Percentiles rank a stretch among this genome's conserved stretches.
These are phyloP conservation scores for Yasuhikotakia modesta DNA, from an alignment of 2,797 vertebrate genomes.

Conservation along the genomic window DNA sequence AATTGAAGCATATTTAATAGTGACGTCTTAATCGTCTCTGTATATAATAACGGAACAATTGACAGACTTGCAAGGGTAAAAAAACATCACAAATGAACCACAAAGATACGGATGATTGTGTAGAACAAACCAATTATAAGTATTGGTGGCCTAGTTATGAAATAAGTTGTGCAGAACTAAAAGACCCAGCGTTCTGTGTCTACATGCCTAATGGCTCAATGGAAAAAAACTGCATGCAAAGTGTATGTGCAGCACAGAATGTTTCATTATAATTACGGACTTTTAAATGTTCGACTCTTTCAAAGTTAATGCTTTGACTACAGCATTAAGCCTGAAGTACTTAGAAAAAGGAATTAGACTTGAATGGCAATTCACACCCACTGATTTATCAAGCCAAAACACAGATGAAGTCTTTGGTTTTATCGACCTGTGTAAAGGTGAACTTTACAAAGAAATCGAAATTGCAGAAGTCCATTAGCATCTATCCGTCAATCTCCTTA, in stretches of 20 bases:
- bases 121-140: neutral
- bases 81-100: conserved; percentile 1
- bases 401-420: conserved; percentile 38
- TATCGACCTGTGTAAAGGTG: conserved; percentile 16
- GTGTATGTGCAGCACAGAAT: conserved; percentile 35
- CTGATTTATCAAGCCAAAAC: conserved; percentile 37
- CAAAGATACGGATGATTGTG: neutral
- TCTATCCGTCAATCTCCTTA: neutral
- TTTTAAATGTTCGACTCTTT: conserved; percentile 41
- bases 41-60: conserved; percentile 6
- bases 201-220: conserved; percentile 51
- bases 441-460: conserved; percentile 10
- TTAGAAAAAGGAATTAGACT: conserved; percentile 26
- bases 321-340: conserved; percentile 30
- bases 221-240: conserved; percentile 44
- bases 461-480: conserved; percentile 31
- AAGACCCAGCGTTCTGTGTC: neutral
- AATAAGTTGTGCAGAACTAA: neutral
- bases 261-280: conserved; percentile 41
- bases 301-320: conserved; percentile 38
- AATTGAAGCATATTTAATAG: neutral
- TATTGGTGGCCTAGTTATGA: neutral
- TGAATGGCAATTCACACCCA: conserved; percentile 37
- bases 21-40: neutral
- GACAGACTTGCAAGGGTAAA: neutral